Percentiles rank a stretch among this genome's conserved stretches.
These are phyloP conservation scores for Wiebesia pumilae DNA, from an alignment of 1,140 invertebrate species.

Conservation along the genomic window DNA sequence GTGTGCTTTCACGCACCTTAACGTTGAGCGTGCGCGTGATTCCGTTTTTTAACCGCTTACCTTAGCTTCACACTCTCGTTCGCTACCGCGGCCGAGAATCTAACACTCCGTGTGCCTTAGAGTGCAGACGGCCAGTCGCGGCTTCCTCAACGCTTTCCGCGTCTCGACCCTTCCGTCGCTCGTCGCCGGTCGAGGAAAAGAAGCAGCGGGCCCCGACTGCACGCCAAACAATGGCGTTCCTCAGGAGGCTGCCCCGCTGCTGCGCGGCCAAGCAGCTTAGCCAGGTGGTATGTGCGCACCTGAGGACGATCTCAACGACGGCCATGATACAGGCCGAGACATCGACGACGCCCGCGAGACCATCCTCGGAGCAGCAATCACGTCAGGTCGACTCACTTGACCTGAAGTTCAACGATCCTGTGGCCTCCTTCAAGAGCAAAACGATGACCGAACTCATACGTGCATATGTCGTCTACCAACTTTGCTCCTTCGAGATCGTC, in stretches of 20 bases:
- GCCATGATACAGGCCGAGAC: background rate
- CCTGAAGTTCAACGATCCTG: constrained; percentile 88
- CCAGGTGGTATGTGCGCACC: constrained; percentile 45
- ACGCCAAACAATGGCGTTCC: constrained; percentile 64
- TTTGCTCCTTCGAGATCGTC: constrained; percentile 92
- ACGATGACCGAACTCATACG: constrained; percentile 94
- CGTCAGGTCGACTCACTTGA: constrained; percentile 86
- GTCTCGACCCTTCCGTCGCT: background rate
- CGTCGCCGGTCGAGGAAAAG: background rate
- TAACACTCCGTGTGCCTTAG: no score
- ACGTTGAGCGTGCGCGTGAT: background rate
- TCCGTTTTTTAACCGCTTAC: background rate
- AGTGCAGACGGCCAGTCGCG: background rate
- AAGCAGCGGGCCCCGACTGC: background rate
- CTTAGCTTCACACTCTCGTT: no score
- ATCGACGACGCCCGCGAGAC: background rate
- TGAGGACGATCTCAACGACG: constrained; percentile 22
- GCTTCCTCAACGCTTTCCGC: background rate
- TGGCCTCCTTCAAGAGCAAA: constrained; percentile 94
- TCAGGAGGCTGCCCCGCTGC: constrained; percentile 65
- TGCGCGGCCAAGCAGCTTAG: constrained; percentile 56
- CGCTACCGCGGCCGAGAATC: no score
- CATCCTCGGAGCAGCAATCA: background rate
- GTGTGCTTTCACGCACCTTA: constrained; percentile 3
- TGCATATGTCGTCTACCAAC: constrained; percentile 93